These are phyloP conservation scores for Melopsittacus undulatus DNA, from an alignment of 2,797 vertebrate genomes.

Conservation along the genomic window DNA sequence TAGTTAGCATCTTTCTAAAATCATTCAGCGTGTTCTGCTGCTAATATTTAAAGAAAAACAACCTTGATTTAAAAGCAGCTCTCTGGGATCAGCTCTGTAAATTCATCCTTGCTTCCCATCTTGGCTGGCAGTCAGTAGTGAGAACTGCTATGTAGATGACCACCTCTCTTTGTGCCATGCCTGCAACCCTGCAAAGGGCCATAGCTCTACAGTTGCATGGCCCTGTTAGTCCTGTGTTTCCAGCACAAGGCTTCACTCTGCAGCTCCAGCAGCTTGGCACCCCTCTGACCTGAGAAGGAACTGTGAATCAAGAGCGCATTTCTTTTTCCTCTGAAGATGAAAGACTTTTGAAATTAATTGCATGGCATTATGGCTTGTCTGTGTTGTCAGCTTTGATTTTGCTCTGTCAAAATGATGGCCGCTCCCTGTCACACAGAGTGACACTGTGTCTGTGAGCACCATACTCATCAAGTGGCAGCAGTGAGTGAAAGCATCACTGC, in stretches of 20 bases:
- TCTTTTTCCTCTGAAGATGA: neutral
- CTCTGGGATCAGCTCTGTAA: neutral
- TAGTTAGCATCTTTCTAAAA: neutral
- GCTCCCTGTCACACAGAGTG: neutral
- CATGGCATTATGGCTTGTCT: constrained; percentile 1
- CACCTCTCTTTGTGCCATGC: neutral
- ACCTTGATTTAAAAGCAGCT: neutral
- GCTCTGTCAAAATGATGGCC: constrained; percentile 27
- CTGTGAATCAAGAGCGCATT: neutral
- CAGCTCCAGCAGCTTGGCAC: neutral
- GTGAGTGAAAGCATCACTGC: neutral
- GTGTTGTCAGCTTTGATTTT: constrained; percentile 52
- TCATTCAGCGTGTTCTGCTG: neutral
- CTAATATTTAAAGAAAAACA: neutral
- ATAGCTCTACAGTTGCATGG: rapidly evolving
- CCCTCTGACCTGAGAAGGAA: neutral
- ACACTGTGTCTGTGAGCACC: rapidly evolving
- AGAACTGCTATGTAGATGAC: neutral
- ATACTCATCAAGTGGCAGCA: neutral
- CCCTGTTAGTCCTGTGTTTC: neutral
- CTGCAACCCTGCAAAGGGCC: neutral
- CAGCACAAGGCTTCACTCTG: neutral
- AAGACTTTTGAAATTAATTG: constrained; percentile 45
- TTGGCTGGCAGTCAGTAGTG: neutral
- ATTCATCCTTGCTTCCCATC: neutral